Base-by-base conservation (phyloP, 2,888 invertebrate species). In the Lampropteryx suffumata region DNA sequence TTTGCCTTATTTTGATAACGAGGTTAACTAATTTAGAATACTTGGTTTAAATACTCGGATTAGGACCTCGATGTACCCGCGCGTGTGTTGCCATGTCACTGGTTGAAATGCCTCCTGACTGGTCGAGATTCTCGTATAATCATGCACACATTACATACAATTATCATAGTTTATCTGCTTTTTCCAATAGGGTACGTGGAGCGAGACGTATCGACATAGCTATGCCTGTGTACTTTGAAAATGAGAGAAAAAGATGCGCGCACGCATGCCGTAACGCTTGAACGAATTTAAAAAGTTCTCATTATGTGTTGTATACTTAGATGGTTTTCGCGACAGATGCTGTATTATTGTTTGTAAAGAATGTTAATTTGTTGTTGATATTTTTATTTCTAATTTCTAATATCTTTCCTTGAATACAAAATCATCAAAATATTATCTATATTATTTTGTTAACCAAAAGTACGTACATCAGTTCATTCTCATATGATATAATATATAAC, bases 151-250 rank as follows among this genome's bases (percentile, higher is more conserved):
- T 78, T 80, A 76, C 78, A 80, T 82, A 64, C 79, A 83, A 86
- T 89, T 87, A 87, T 83, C 82, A 86, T 84, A 84, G 68, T 86
- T 83, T 84, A 86, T 88, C 85, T 84, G 82, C 80, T 84, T 88
- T 88, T 88, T 81, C 84, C 84, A 84, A 87, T 86, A 78, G 77
- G 75, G 61, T 83, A 83, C 82, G 72, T 82, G 81, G 76, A 84
- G 83, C 87, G 84, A 72, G 72, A 82, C 82, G 82, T 79, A 81
- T 83, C 79, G 79, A 73, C 80, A 82, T 78, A 73, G 69, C 76
- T 70, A 72, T 77, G 76, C 72, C 71, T 70, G 72, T 74, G 76
- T 76, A 61, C 70, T 65, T 57, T 76, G 79, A 76, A 84, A 84
- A 80, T 77, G 69, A 71, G 75, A 71, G 79, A 86, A 84, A 82